A percentile compares a stretch with the other conserved stretches of the same genome.
These are phyloP conservation scores for Chymomyza fuscimana DNA, from an alignment of 2,888 invertebrate species.

Conservation along the genomic window DNA sequence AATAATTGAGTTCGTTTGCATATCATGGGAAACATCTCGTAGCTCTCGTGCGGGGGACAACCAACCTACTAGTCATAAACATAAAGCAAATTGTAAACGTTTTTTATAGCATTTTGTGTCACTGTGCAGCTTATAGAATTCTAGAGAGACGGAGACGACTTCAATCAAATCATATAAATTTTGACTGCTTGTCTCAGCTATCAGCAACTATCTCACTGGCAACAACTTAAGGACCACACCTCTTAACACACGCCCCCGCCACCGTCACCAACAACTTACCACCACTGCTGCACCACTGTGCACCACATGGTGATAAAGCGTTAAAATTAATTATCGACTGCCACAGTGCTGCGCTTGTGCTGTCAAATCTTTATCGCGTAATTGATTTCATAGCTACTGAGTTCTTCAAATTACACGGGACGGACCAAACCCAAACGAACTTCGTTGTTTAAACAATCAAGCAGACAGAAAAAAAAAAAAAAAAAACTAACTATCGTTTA, in stretches of 20 bases:
- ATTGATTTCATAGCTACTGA: conserved; percentile 76
- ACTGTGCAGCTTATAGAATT: conserved; percentile 20
- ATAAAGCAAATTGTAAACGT: conserved; percentile 17
- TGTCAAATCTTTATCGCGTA: conserved; percentile 75
- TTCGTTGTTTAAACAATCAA: conserved; percentile 57
- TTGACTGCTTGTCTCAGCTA: conserved; percentile 36
- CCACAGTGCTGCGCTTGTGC: conserved; percentile 70
- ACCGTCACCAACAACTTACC: neutral
- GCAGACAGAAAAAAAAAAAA: conserved; percentile 36
- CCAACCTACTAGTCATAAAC: neutral
- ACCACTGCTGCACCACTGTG: conserved; percentile 37
- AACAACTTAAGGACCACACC: neutral
- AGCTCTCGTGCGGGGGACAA: neutral
- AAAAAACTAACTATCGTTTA: conserved; percentile 1
- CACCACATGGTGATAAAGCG: conserved; percentile 71
- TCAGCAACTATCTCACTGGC: conserved; percentile 48
- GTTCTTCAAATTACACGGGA: conserved; percentile 64
- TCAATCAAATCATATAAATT: conserved; percentile 65
- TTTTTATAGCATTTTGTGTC: conserved; percentile 5
- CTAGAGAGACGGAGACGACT: conserved; percentile 62
- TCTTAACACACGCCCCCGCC: conserved; percentile 6
- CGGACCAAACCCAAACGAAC: conserved; percentile 36
- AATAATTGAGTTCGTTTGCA: conserved; percentile 78
- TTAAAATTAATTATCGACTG: conserved; percentile 75
- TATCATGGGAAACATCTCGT: conserved; percentile 74